Evolutionary conservation across 30 jellyfish, hydroid and myxozoan genomes (phyloP).

Genomic region (Aurelia sp.): DNA sequence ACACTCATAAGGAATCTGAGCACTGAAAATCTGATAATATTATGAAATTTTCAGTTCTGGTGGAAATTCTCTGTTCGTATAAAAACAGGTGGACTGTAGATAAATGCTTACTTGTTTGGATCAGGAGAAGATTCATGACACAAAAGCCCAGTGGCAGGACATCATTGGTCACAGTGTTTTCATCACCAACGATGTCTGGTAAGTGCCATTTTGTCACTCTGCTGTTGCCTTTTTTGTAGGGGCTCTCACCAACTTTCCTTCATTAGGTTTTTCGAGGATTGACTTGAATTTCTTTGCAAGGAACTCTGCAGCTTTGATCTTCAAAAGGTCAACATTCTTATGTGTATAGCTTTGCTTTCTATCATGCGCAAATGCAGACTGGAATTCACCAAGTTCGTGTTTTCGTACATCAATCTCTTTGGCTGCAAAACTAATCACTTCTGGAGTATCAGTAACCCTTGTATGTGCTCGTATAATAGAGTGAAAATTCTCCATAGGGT

Average conservation of each 20-base stretch:
- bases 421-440: not conserved
- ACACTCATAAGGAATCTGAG: too few species aligned
- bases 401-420: not conserved
- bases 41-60: too few species aligned
- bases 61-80: too few species aligned
- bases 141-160: conserved; percentile 27
- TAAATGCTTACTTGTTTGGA: too few species aligned
- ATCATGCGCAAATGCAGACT: not conserved
- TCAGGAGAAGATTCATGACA: too few species aligned
- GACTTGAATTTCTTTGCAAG: conserved; percentile 2
- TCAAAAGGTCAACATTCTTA: not conserved
- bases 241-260: conserved; percentile 5
- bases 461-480: conserved; percentile 2
- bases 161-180: conserved; percentile 14
- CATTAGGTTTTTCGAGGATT: not conserved
- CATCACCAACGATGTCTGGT: conserved; percentile 25
- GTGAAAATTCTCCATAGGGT: not conserved
- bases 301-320: not conserved
- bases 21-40: too few species aligned
- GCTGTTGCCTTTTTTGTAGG: conserved; percentile 5
- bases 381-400: not conserved
- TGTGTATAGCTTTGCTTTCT: not conserved
- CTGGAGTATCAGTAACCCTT: not conserved
- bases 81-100: too few species aligned
- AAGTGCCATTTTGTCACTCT: conserved; percentile 10